These are phyloP conservation scores for Cyprinodon tularosa DNA, from an alignment of 2,113 vertebrate species.

Conservation along the genomic window DNA sequence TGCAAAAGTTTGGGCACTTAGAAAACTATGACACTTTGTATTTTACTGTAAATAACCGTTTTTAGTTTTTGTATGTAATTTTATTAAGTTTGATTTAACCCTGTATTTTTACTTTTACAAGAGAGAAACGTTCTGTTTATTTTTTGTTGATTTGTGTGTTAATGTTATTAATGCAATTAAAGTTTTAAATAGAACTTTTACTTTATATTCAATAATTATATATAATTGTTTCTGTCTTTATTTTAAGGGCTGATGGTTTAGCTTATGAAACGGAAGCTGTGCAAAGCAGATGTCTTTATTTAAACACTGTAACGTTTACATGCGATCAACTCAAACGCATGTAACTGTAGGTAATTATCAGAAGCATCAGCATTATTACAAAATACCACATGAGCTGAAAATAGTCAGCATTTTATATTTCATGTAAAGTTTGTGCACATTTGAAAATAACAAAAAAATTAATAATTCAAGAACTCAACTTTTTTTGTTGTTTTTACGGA, in stretches of 20 bases:
- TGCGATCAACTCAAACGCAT: neutral
- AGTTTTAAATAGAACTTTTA: neutral
- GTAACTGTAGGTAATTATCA: no score
- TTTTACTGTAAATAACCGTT: constrained; percentile 55
- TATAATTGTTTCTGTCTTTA: no score
- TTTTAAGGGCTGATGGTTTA: neutral
- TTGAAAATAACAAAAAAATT: neutral
- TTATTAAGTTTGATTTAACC: constrained; percentile 54
- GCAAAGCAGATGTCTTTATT: neutral
- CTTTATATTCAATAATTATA: no score
- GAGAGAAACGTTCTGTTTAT: constrained; percentile 5
- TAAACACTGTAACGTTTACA: neutral
- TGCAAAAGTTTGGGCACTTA: constrained; percentile 2
- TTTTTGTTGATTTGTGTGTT: neutral
- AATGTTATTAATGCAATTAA: neutral
- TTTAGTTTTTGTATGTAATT: constrained; percentile 49
- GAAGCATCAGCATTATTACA: neutral
- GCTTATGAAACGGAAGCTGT: neutral
- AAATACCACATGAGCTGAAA: neutral
- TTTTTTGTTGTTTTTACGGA: no score
- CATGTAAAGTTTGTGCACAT: neutral
- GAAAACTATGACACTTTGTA: constrained; percentile 26
- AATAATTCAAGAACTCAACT: no score
- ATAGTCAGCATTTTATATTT: neutral
- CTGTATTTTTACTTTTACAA: constrained; percentile 19